These are phyloP conservation scores for Maccullochella peelii DNA, from an alignment of 2,113 vertebrate genomes.

Conservation along the genomic window DNA sequence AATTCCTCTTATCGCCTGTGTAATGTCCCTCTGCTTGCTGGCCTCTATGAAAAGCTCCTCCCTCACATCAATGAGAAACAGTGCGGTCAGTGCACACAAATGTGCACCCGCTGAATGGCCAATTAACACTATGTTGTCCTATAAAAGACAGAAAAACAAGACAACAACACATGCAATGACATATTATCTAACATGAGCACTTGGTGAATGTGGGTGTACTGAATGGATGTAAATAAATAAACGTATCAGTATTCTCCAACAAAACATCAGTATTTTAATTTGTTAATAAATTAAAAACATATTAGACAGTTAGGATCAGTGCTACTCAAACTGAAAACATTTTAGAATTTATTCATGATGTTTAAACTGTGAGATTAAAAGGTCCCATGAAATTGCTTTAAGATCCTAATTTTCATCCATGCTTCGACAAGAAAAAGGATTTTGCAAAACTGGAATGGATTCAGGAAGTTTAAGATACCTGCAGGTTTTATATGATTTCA, in stretches of 20 bases:
- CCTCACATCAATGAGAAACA: slow-evolving; percentile 78
- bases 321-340: neutral
- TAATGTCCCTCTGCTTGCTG: slow-evolving; percentile 65
- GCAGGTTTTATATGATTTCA: neutral
- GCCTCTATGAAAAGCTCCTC: slow-evolving; percentile 79
- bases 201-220: neutral
- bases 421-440: neutral
- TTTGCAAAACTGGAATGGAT: neutral
- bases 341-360: neutral
- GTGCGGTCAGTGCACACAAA: slow-evolving; percentile 76
- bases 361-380: neutral
- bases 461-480: neutral
- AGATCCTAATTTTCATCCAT: neutral
- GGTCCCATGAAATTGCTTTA: neutral
- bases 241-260: neutral
- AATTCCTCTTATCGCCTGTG: slow-evolving; percentile 74
- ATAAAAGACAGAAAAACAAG: slow-evolving; percentile 15
- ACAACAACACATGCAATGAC: neutral
- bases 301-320: neutral
- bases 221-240: neutral
- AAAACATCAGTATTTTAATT: neutral
- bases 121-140: slow-evolving; percentile 82
- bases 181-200: neutral
- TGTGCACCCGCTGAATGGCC: slow-evolving; percentile 85
- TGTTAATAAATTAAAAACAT: neutral